These are phyloP conservation scores for Drosophila paucipuncta DNA, from an alignment of 2,888 invertebrate species.

Conservation along the genomic window DNA sequence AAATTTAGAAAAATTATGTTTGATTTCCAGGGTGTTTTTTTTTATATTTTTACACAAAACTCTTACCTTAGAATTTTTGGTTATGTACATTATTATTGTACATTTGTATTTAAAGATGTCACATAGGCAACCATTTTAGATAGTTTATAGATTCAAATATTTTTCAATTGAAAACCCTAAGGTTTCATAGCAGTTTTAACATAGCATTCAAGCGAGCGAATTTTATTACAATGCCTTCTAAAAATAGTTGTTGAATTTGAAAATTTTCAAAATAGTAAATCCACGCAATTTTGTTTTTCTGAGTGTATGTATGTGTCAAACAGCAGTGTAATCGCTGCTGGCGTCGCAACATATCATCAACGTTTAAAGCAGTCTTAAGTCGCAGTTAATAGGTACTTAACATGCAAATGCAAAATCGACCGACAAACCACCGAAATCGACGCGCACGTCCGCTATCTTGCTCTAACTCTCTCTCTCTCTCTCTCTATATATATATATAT, in stretches of 20 bases:
- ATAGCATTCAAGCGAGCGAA: neutral
- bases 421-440: conserved; percentile 59
- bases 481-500: neutral
- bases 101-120: neutral
- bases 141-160: neutral
- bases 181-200: neutral
- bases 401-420: conserved; percentile 71
- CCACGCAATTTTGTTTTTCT: neutral
- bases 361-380: conserved; percentile 71
- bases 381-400: conserved; percentile 72
- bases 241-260: neutral
- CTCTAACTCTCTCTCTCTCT: conserved; percentile 10
- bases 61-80: no score
- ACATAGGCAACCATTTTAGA: neutral
- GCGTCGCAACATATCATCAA: conserved; percentile 63
- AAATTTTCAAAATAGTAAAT: neutral
- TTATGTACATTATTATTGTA: no score
- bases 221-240: neutral
- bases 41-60: neutral
- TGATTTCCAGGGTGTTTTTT: neutral
- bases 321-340: conserved; percentile 26
- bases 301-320: neutral
- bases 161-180: neutral
- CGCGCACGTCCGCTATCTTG: conserved; percentile 11
- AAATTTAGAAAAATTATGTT: neutral